These are phyloP conservation scores for Drosophila lini DNA, from an alignment of 1,140 invertebrate genomes.

Conservation along the genomic window DNA sequence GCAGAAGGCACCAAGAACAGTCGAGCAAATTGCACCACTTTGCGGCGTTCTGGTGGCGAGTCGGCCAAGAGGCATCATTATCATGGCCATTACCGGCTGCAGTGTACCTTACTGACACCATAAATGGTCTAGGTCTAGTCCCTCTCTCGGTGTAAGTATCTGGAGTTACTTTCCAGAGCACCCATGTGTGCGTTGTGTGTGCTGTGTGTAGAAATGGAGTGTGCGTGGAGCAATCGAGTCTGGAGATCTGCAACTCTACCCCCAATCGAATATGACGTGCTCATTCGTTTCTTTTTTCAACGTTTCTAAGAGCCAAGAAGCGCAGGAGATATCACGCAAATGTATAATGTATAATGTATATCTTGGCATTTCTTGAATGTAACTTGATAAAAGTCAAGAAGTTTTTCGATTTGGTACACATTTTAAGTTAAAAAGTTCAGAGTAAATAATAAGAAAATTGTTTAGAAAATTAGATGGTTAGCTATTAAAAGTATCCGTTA, in stretches of 20 bases:
- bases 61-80: conserved; percentile 67
- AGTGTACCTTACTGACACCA: conserved; percentile 81
- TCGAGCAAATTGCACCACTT: conserved; percentile 74
- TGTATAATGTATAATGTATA: background rate
- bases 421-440: background rate
- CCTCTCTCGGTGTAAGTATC: conserved; percentile 1
- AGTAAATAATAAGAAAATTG: background rate
- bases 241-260: conserved; percentile 39
- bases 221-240: conserved; percentile 21
- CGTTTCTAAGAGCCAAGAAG: conserved; percentile 17
- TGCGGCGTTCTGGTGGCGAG: conserved; percentile 65
- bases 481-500: background rate
- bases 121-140: conserved; percentile 59
- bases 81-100: conserved; percentile 73
- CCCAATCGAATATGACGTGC: conserved; percentile 49
- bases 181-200: background rate
- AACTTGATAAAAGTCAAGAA: conserved; percentile 6
- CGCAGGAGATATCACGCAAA: conserved; percentile 18
- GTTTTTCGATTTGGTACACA: background rate
- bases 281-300: conserved; percentile 25
- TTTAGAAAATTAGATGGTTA: background rate
- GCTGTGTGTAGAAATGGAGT: background rate
- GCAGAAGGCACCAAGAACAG: conserved; percentile 50
- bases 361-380: conserved; percentile 15
- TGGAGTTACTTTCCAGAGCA: conserved; percentile 46